These are phyloP conservation scores for Leptopterna dolabrata DNA, from an alignment of 2,888 invertebrate species.

Conservation along the genomic window DNA sequence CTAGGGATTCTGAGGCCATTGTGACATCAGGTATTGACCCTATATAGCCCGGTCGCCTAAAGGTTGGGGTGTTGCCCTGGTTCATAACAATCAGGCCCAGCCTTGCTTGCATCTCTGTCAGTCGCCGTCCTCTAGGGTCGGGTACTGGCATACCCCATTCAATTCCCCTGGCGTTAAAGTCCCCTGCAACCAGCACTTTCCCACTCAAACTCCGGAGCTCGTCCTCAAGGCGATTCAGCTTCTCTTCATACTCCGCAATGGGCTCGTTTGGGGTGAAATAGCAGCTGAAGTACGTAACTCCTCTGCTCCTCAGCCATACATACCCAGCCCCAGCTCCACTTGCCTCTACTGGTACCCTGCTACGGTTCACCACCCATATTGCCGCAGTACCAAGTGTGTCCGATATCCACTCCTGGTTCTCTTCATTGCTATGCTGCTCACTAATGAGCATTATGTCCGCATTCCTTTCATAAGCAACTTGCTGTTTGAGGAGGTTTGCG, in stretches of 20 bases:
- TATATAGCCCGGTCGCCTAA: not conserved
- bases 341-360: too few relatives aligned
- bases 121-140: conserved; percentile 60
- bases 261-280: too few relatives aligned
- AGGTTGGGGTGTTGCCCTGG: not conserved
- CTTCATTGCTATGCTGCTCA: conserved; percentile 59
- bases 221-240: not conserved
- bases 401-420: conserved; percentile 45
- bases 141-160: conserved; percentile 62
- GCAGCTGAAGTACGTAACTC: too few relatives aligned
- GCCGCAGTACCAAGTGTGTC: conserved; percentile 55
- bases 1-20: not conserved
- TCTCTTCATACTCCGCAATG: not conserved
- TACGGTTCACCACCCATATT: conserved; percentile 58
- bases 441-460: conserved; percentile 56
- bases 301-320: too few relatives aligned
- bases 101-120: conserved; percentile 61
- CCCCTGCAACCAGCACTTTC: conserved; percentile 53
- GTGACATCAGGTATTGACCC: not conserved
- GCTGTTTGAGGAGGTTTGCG: conserved; percentile 58
- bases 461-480: conserved; percentile 44
- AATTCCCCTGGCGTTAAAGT: conserved; percentile 60
- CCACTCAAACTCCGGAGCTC: conserved; percentile 9
- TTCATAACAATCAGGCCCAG: conserved; percentile 57
- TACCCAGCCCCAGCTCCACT: too few relatives aligned